A percentile compares a stretch with the other conserved stretches of the same genome.
Conservation (phyloP, 2,888 invertebrate species). For the Leptinotarsa peninsularis region DNA sequence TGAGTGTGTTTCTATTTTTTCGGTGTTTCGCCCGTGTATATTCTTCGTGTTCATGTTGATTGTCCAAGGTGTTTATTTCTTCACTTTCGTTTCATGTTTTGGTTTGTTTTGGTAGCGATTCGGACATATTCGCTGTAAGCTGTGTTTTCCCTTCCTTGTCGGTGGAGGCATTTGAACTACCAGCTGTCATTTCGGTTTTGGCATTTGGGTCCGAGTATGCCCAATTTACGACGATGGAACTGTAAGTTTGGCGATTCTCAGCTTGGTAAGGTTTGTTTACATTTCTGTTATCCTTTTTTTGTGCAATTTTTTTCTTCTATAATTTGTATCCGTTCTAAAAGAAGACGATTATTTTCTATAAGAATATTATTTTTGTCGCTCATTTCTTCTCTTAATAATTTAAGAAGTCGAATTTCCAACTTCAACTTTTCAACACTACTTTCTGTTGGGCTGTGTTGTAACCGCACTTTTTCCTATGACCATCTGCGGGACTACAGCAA, state of each 20-base stretch:
- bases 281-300: no score
- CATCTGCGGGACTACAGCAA: background rate
- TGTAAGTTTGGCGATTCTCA: background rate
- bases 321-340: background rate
- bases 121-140: background rate
- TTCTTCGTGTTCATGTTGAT: no score
- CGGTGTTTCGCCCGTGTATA: background rate
- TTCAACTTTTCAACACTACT: background rate
- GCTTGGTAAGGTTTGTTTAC: no score
- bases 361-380: background rate
- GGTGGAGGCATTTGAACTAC: conserved; percentile 11
- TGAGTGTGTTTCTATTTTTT: background rate
- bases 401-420: background rate
- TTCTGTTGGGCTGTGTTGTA: conserved; percentile 9
- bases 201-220: conserved; percentile 1
- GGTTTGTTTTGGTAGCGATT: conserved; percentile 9
- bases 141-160: conserved; percentile 1
- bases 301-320: background rate
- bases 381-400: conserved; percentile 13
- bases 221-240: background rate
- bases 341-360: conserved; percentile 4
- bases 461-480: background rate
- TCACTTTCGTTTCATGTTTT: background rate
- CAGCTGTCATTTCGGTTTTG: background rate
- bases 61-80: background rate